Evolutionary conservation across 2,888 invertebrate genomes (phyloP), one percentile per base, ranked within the genome.

Genomic region (Chymomyza fuscimana): DNA sequence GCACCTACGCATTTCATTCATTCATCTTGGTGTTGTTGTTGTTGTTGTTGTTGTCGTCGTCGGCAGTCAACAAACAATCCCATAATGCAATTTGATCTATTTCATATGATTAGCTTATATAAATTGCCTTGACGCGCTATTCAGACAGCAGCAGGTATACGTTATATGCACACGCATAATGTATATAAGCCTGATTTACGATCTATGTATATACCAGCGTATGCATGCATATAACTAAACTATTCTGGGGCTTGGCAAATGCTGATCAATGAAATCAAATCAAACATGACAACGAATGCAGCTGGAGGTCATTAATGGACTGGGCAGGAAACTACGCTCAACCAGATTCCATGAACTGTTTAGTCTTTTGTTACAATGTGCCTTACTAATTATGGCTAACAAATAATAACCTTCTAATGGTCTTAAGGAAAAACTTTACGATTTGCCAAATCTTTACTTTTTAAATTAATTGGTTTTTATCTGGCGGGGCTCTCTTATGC

Each of bases 21-120:
- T 36, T 9, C 36, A 36, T 36, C 9, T 36, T 25, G 25, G 3
- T 25, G 25, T 25, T 25, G 4, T 25, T 25, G 25, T 25, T 25
- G 25, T 25, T 25, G 25, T 25, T 25, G 25, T 22, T 22, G 22
- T 3, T 3, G 22, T 22, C 3, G 22, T 25, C 25, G 51, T 40
- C 50, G 62, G 63, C 71, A 66, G 71, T 78, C 78, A 59, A 68
- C 80, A 80, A 54, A 7, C 36, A 58, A 58, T 58, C 40, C 19
- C 58, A 76, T 76, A 78, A 63, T 78, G 82, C 86, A 86, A 84
- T 86, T 87, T 86, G 87, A 83, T 83, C 87, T 87, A 83, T 83
- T 83, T 83, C 80, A 81, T 79, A 73, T 82, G 83, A 83, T 83
- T 86, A 82, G 86, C 82, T 77, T 78, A 85, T 73, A 82, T 85